Percentiles rank a stretch among this genome's conserved stretches.
These are phyloP conservation scores for Argya squamiceps DNA, from an alignment of 2,797 vertebrate species.

Conservation along the genomic window DNA sequence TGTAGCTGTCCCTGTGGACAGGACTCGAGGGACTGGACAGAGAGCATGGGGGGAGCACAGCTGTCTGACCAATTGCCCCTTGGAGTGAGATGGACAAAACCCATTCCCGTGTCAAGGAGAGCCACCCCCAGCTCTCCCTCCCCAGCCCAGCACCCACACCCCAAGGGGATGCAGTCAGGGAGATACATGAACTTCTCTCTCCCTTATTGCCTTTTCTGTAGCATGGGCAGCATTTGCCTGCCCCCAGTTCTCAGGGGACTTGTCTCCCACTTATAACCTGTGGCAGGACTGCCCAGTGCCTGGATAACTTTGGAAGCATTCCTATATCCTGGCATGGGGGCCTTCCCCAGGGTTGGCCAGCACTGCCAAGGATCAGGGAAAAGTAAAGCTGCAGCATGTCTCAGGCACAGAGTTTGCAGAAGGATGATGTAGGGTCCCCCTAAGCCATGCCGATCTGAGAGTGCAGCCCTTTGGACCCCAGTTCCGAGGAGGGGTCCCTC, in stretches of 20 bases:
- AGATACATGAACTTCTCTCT: neutral
- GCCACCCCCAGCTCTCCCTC: neutral
- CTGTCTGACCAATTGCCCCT: neutral
- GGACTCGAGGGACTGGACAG: neutral
- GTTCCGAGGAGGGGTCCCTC: neutral
- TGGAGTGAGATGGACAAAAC: neutral
- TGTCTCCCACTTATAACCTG: neutral
- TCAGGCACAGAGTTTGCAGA: neutral
- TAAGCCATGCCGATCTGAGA: fast-evolving
- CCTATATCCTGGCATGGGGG: neutral
- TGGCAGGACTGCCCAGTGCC: neutral
- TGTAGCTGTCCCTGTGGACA: neutral
- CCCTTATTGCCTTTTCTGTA: neutral
- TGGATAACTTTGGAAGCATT: neutral
- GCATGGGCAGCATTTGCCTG: neutral
- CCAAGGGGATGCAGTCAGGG: neutral
- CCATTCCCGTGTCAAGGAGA: neutral
- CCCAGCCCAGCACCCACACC: neutral
- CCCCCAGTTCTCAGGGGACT: neutral
- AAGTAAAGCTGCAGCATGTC: neutral
- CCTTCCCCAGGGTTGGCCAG: neutral
- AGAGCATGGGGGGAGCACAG: neutral
- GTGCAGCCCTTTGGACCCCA: neutral
- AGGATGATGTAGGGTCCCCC: neutral
- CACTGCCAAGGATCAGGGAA: neutral